Evolutionary conservation across 2,113 vertebrate genomes (phyloP), one percentile per base, ranked within the genome.

Genomic region (Bagarius yarrelli): DNA sequence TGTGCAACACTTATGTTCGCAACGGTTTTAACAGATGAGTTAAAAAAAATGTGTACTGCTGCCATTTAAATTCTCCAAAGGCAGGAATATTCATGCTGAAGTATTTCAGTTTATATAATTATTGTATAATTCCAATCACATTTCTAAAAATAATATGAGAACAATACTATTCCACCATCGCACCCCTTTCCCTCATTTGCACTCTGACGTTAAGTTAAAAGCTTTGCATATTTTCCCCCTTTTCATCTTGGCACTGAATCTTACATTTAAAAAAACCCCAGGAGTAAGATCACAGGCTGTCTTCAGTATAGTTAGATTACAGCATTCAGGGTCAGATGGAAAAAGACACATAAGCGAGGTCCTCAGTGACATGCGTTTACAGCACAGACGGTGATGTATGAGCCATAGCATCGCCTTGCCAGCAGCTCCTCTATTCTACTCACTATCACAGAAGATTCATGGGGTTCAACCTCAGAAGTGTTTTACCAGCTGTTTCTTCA

Each of bases 331-430:
- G 61, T 67, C 72, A 82, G 73, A 76, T 69, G 52, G 36, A 63
- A 76, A 76, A 59, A 56, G 61, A 40, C 15, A 16, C 59, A 72
- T 56, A 32, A 74, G 27, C 36, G 9, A 63, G 53, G 52, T 61
- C 63, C 53, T 21, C 21, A 44, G 53, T 59, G 80, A 76, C 53
- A 56, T 56, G 25, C 73, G 23, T 69, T 69, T 82, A 76, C 80
- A 34, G 60, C 73, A n/a, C 1, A 69, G 80, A 82, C 63, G 69
- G 80, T 82, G 80, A 82, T 76, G 80, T 69, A 82, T 82, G 80
- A 82, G 73, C 80, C 80, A 18, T 69, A 67, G 73, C 80, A 82
- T 76, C 69, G 27, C 50, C 53, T 66, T 44, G 21, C 80, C 53
- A 69, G 73, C 72, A 82, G 52, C 80, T 82, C 52, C 72, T 59